These are phyloP conservation scores for Dermochelys coriacea DNA, from an alignment of 2,797 vertebrate species.

Conservation along the genomic window DNA sequence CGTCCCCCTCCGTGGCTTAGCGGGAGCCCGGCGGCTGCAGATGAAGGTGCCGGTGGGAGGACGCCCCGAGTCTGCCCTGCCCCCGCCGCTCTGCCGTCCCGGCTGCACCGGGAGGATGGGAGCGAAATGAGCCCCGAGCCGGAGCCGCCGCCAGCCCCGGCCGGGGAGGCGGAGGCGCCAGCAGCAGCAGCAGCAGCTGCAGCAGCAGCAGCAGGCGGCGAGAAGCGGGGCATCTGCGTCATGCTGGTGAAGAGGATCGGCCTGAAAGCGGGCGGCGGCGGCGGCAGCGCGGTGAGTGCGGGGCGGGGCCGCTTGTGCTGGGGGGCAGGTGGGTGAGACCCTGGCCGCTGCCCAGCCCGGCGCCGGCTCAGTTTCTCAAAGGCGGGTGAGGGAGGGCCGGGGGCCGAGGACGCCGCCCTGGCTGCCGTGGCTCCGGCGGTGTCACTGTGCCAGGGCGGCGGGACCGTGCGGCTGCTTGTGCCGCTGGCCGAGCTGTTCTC, in stretches of 20 bases:
- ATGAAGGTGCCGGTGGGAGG: conserved; percentile 16
- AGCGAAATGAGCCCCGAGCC: conserved; percentile 44
- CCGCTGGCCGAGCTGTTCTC: too few relatives aligned
- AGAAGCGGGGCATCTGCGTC: conserved; percentile 35
- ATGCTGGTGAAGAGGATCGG: conserved; percentile 69
- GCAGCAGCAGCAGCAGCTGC: not conserved
- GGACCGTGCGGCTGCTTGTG: too few relatives aligned
- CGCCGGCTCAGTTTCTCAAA: too few relatives aligned
- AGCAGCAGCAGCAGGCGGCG: not conserved
- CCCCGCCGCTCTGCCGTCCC: too few relatives aligned
- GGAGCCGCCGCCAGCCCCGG: not conserved
- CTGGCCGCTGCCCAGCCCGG: too few relatives aligned
- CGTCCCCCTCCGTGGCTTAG: not conserved
- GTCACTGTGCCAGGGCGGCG: too few relatives aligned
- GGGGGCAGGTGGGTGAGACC: not conserved
- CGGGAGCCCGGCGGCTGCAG: not conserved
- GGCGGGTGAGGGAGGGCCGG: too few relatives aligned
- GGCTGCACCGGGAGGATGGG: not conserved
- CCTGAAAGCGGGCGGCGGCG: conserved; percentile 25
- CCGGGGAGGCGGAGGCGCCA: not conserved
- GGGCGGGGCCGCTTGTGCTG: too few relatives aligned
- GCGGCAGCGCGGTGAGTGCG: conserved; percentile 52
- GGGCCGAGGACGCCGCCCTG: too few relatives aligned
- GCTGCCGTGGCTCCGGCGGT: too few relatives aligned
- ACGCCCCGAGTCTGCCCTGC: not conserved